Base-by-base conservation (phyloP, 2,888 invertebrate genomes). In the Amblyjoppa fuscipennis region DNA sequence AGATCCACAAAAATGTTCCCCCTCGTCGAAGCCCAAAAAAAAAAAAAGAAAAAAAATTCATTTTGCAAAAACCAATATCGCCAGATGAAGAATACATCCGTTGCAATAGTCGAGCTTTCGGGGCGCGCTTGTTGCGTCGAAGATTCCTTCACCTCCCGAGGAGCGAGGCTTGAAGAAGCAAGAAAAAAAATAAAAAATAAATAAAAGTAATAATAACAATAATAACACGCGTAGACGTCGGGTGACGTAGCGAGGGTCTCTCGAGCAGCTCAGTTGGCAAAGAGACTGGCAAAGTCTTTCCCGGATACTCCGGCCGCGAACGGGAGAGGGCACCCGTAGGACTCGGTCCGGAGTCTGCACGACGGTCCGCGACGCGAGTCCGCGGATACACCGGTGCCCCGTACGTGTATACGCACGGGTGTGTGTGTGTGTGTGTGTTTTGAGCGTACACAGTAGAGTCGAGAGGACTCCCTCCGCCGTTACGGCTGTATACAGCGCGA, bases 311-410 rank as follows among this genome's bases (percentile, higher is more conserved):
- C 78, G 68, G 38, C 20, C 20, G 78, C 74, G 49, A 70, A 31
- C 20, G 76, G 38, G 34, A 34, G 83, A 68, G 73, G 59, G 66
- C 73, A 49, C 49, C 69, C 70, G 75, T 68, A 84, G 80, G 80
- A 81, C 75, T 84, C 71, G 70, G 70, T 64, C 34, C 75, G 80
- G 76, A 84, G 80, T 80, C 80, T 80, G 76, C 76, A 6, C 76
- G 28, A 76, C 80, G 71, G 80, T 5, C 70, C 68, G 76, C 25
- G 38, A 56, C 73, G 28, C 71, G 49, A 81, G 25, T 80, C 11
- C 20, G 20, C 20, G 45, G 66, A 75, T 74, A 75, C 51, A 56
- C 53, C 53, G 6, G 34, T 34, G 4, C n/a, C 49, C 28, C 1
- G 66, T 82, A 38, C 56, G 34, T 56, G 6, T 56, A 13, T n/a